Evolutionary conservation across 1,140 invertebrate species (phyloP).

Genomic region (Drosophila pruinosa): DNA sequence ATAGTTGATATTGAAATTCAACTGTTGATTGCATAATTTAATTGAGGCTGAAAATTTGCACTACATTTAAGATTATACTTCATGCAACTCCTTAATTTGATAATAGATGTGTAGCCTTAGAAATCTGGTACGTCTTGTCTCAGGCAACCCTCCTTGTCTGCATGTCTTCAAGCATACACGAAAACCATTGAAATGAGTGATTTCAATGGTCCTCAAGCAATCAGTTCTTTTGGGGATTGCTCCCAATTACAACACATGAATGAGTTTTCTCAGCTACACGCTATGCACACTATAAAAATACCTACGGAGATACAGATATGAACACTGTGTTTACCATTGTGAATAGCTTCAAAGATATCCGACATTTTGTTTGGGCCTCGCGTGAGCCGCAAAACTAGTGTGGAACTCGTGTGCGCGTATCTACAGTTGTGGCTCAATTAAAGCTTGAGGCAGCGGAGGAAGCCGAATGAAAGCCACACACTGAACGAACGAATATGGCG

Average conservation of each 20-base stretch:
- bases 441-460: slow-evolving; percentile 45
- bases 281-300: slow-evolving; percentile 29
- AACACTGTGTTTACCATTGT: slow-evolving; percentile 30
- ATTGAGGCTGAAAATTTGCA: too few relatives aligned
- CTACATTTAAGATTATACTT: too few relatives aligned
- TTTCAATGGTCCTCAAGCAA: slow-evolving; percentile 8
- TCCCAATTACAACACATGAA: slow-evolving; percentile 56
- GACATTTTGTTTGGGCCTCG: slow-evolving; percentile 72
- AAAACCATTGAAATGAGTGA: slow-evolving; percentile 8
- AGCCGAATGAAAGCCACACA: slow-evolving; percentile 40
- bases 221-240: slow-evolving; percentile 20
- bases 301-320: not conserved
- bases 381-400: slow-evolving; percentile 64
- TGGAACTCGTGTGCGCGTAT: slow-evolving; percentile 51
- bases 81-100: too few relatives aligned
- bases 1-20: too few relatives aligned
- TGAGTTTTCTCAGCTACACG: slow-evolving; percentile 53
- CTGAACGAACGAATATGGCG: slow-evolving; percentile 51
- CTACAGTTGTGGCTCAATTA: slow-evolving; percentile 79
- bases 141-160: not conserved
- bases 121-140: not conserved
- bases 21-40: too few relatives aligned
- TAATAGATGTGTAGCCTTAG: not conserved
- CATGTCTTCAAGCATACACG: not conserved
- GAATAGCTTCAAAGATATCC: slow-evolving; percentile 64